Evolutionary conservation across 2,797 vertebrate species (phyloP).

Genomic region (Rousettus madagascariensis): DNA sequence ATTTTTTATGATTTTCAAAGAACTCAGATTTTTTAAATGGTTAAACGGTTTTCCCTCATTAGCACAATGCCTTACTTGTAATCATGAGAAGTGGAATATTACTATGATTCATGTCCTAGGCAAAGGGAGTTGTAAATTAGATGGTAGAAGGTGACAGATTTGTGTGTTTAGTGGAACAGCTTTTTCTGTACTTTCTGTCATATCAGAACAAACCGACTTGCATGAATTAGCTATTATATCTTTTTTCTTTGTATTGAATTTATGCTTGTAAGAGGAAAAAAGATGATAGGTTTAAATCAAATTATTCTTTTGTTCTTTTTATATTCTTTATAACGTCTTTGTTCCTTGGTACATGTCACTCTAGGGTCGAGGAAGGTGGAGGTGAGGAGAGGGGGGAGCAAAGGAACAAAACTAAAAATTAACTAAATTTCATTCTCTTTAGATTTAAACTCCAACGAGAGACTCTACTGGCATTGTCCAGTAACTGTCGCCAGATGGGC

Average conservation of each 20-base stretch:
- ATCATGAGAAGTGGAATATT: slow-evolving; percentile 49
- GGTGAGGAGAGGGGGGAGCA: background rate
- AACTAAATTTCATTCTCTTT: background rate
- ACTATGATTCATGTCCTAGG: slow-evolving; percentile 40
- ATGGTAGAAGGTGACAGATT: background rate
- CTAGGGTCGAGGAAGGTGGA: background rate
- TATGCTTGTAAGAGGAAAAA: background rate
- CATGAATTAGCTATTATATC: background rate
- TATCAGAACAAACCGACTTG: background rate
- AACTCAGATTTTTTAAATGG: slow-evolving; percentile 24
- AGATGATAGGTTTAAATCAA: background rate
- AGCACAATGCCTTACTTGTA: slow-evolving; percentile 57
- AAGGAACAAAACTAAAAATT: background rate
- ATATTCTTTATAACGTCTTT: background rate
- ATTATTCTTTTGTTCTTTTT: background rate
- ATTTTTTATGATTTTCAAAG: slow-evolving; percentile 52
- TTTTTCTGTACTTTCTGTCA: slow-evolving; percentile 26
- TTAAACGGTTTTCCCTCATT: slow-evolving; percentile 40
- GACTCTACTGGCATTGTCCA: background rate
- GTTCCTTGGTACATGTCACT: background rate
- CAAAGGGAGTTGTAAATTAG: slow-evolving; percentile 42
- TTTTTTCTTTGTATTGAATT: slow-evolving; percentile 16
- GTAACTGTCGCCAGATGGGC: background rate
- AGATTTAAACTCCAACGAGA: background rate
- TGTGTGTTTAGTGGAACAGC: background rate